Evolutionary conservation across 2,113 vertebrate species (phyloP), one percentile per base, ranked within the genome.

Genomic region (Gobiocypris rarus): DNA sequence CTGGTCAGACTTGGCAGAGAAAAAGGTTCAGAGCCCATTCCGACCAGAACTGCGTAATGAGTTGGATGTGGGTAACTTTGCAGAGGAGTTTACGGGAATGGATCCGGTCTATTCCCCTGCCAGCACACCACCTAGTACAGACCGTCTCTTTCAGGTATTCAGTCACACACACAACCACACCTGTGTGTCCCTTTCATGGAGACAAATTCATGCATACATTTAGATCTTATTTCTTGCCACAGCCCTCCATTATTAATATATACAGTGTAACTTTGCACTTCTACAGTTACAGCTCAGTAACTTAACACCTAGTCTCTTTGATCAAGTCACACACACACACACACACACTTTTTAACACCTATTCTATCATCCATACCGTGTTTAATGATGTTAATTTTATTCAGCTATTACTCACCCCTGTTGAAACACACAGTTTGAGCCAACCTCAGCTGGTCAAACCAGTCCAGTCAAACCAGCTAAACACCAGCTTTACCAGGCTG

Each of bases 91-190:
- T 85, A 98, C 97, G 0, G 95, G 95, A 75, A 95, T 97, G 94
- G 96, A 98, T 45, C 96, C 97, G 1, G 95, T 97, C 34, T 97
- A 98, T 89, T 98, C 97, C 2, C 97, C 97, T 0, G 94, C 97
- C 0, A 96, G 94, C 86, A 96, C 96, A 0, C 97, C 96, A 1
- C 94, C 96, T 8, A 96, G 95, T 89, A 96, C 96, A 5, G 95
- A 95, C 56, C 95, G 95, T 0, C 91, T 98, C 79, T 98, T 98
- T 90, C 94, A 97, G 95, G 97, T 96, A 54, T 22, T 82, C 54
- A 17, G 48, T 67, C 38, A 19, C 28, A 9, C 56, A 34, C 28
- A 5, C 24, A 52, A 15, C 13, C 28, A 28, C 22, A 61, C n/a
- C 8, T 22, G 31, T 43, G 24, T 45, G 24, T 9, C 24, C 9